Base-by-base conservation (phyloP, 2,888 invertebrate species). In the Pammene fasciana region DNA sequence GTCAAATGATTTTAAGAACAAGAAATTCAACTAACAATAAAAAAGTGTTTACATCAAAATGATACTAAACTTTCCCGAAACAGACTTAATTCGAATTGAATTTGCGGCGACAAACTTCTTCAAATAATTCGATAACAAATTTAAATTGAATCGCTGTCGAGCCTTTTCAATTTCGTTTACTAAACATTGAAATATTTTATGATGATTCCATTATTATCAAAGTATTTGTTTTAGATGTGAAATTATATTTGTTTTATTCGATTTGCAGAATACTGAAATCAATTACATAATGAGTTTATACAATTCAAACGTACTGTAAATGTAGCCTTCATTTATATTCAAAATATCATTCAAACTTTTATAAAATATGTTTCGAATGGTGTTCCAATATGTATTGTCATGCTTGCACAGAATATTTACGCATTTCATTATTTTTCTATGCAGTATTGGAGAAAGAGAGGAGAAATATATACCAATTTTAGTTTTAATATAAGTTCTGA, bases 141-240 rank as follows among this genome's bases (percentile, higher is more conserved):
- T 36, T 60, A 67, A 67, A 60, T 67, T 54, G 67, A 60, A 67
- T 67, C 45, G 54, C n/a, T 38, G 52, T n/a, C 67, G 67, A 54
- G 60, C 45, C 60, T 67, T 54, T 60, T 45, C 18, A 67, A 54
- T 60, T 67, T 38, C 18, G 18, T 60, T 60, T 60, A 54, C 36
- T 36, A 52, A 67, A 54, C 52, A 67, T 60, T 54, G 52, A n/a
- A 36, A 36, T 36, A 45, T 67, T 66, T 43, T 43, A 59, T 66
- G 45, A 9, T 45, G 38, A 59, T 7, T 18, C 18, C 43, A n/a
- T 57, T 43, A 52, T 50, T 16, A 59, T 50, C 48, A 26, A 41
- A 66, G 48, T 26, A 48, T 57, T 57, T 65, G 50, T 57, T 65
- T 56, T 26, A 41, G 9, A 16, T 57, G 5, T 34, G 14, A 38